Evolutionary conservation across 2,888 invertebrate genomes (phyloP), one percentile per base, ranked within the genome.

Genomic region (Melangyna quadrimaculata): DNA sequence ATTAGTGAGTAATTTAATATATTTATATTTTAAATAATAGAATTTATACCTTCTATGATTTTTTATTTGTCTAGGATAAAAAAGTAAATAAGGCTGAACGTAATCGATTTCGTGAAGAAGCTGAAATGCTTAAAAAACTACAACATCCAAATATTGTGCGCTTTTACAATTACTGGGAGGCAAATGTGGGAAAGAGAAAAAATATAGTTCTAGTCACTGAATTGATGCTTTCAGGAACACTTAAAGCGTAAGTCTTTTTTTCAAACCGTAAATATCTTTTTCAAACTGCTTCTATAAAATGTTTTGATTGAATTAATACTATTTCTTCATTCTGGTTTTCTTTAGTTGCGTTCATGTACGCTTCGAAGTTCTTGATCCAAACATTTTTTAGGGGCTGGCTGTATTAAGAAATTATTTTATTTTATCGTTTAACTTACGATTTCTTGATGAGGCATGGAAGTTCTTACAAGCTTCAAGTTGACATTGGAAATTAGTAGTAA

Each of bases 101-200:
- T 65, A 96, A 98, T 89, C 94, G 99, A 77, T 98, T 98, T 92
- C 95, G 98, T 19, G 98, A 99, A 91, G 98, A 98, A 91, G 99
- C 99, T 0, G 99, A 99, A 92, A 99, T 99, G 99, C 93, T 99
- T 90, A 99, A 99, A 93, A 98, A 98, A 89, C 94, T 99, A 32
- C 99, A 99, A 92, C 99, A 99, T 93, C 98, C 98, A 19, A 99
- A 99, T 93, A 99, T 99, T 90, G 98, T 99, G 78, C 94, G 98
- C 29, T 99, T 98, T 93, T 99, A 99, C 93, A 99, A 99, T 93
- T 99, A 99, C 92, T 99, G 99, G 99, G 99, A 99, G 93, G 97
- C 97, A 74, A 95, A 96, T 48, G 95, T 96, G 86, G 96, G 96
- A 45, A 98, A 98, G 93, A 96, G 97, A 92, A 98, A 98, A 93